Percentiles rank a stretch among this genome's conserved stretches.
phyloP scores from a whole-genome alignment of 1,140 invertebrate species.

The Cheumatopsyche charites region DNA sequence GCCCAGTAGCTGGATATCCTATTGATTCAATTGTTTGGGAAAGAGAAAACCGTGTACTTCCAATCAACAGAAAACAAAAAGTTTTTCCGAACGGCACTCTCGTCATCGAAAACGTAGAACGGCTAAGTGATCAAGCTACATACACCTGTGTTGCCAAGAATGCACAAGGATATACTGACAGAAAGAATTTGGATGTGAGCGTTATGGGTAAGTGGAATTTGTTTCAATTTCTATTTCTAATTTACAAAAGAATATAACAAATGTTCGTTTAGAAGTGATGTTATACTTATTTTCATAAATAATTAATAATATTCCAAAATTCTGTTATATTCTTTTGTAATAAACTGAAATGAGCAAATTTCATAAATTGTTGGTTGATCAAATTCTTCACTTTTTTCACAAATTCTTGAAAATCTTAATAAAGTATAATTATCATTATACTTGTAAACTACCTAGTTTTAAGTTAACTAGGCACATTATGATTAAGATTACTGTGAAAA shows the following conservation, averaged over 20 bases:
- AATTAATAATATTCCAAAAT: background rate
- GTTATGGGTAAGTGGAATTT: constrained; percentile 86
- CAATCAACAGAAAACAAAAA: constrained; percentile 94
- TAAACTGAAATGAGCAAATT: background rate
- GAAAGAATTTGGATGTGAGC: constrained; percentile 88
- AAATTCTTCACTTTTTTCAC: too few relatives aligned
- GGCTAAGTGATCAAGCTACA: constrained; percentile 88
- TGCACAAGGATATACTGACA: constrained; percentile 84
- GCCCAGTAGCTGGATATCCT: constrained; percentile 93
- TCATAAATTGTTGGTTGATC: too few relatives aligned
- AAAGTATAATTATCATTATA: too few relatives aligned
- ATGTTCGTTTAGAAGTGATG: background rate
- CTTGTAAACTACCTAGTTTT: too few relatives aligned
- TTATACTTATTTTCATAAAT: background rate
- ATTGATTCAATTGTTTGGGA: constrained; percentile 94
- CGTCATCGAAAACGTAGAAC: constrained; percentile 92
- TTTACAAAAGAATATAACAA: background rate
- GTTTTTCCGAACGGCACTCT: constrained; percentile 93
- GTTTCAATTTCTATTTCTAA: background rate
- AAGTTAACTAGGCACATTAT: too few relatives aligned
- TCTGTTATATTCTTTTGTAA: background rate
- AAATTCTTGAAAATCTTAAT: too few relatives aligned
- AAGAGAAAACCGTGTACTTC: constrained; percentile 78
- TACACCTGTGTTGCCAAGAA: constrained; percentile 94
- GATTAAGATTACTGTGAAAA: too few relatives aligned